Conservation (phyloP, 2,888 invertebrate species). For the Lomographa bimaculata region DNA sequence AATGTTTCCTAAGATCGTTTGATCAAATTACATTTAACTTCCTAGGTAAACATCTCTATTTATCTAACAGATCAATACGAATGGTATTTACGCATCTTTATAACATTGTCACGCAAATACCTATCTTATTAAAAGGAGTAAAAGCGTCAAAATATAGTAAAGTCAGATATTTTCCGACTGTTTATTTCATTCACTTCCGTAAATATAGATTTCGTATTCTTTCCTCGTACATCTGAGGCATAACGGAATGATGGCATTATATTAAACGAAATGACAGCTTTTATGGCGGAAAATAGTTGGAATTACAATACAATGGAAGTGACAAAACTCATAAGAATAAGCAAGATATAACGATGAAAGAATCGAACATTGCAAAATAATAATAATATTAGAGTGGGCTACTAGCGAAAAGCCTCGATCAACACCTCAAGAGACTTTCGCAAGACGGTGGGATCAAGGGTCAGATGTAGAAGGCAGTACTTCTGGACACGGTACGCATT, state of each 20-base stretch:
- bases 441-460: no score
- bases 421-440: no score
- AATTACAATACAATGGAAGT: not conserved
- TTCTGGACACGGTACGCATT: no score
- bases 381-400: no score
- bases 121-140: not conserved
- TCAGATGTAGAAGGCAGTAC: no score
- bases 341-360: no score
- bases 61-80: slow-evolving; percentile 14
- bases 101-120: slow-evolving; percentile 1
- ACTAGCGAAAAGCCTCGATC: no score
- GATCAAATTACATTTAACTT: slow-evolving; percentile 1
- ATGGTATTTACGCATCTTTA: slow-evolving; percentile 6
- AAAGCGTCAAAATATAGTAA: not conserved
- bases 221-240: slow-evolving; percentile 12
- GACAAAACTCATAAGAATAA: no score
- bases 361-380: no score
- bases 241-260: slow-evolving; percentile 16
- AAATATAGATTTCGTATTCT: slow-evolving; percentile 21
- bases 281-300: slow-evolving; percentile 9
- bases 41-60: slow-evolving; percentile 19
- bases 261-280: slow-evolving; percentile 16
- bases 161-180: no score
- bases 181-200: slow-evolving; percentile 16
- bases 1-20: not conserved